These are phyloP conservation scores for Oxyteleia sp. DNA, from an alignment of 2,888 invertebrate species.

Conservation along the genomic window DNA sequence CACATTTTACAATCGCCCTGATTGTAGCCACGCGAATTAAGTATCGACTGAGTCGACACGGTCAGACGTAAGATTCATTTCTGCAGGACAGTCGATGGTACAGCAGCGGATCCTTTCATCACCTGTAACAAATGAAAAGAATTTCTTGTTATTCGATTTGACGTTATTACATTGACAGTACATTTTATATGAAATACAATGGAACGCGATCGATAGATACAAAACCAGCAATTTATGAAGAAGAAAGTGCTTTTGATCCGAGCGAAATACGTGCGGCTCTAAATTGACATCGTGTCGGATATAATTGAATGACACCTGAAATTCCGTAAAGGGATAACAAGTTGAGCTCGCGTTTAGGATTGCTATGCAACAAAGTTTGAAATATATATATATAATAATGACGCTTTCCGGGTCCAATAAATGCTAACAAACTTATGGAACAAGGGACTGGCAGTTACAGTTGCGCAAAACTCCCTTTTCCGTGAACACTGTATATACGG, in stretches of 20 bases:
- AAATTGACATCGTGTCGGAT: not conserved
- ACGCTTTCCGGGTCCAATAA: constrained; percentile 55
- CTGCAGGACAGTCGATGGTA: constrained; percentile 32
- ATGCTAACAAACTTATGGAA: constrained; percentile 62
- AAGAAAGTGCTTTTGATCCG: no score
- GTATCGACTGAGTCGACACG: constrained; percentile 37
- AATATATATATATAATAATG: constrained; percentile 62
- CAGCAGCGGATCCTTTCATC: constrained; percentile 35
- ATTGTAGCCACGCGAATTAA: constrained; percentile 31
- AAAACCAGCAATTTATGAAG: no score
- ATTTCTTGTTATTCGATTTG: constrained; percentile 31
- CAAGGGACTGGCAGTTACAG: constrained; percentile 38
- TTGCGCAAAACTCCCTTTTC: constrained; percentile 32
- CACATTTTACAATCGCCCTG: constrained; percentile 52
- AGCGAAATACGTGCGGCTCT: no score
- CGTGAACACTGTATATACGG: not conserved
- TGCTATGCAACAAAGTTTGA: constrained; percentile 43
- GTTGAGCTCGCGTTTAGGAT: constrained; percentile 38
- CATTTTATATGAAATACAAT: not conserved
- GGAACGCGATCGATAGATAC: constrained; percentile 11
- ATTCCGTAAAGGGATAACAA: constrained; percentile 41
- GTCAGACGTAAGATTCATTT: constrained; percentile 52
- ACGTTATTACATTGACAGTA: not conserved
- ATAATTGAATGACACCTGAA: constrained; percentile 30
- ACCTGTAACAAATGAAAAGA: constrained; percentile 55